Base-by-base conservation (phyloP, 2,113 vertebrate species). In the Albula goreensis region DNA sequence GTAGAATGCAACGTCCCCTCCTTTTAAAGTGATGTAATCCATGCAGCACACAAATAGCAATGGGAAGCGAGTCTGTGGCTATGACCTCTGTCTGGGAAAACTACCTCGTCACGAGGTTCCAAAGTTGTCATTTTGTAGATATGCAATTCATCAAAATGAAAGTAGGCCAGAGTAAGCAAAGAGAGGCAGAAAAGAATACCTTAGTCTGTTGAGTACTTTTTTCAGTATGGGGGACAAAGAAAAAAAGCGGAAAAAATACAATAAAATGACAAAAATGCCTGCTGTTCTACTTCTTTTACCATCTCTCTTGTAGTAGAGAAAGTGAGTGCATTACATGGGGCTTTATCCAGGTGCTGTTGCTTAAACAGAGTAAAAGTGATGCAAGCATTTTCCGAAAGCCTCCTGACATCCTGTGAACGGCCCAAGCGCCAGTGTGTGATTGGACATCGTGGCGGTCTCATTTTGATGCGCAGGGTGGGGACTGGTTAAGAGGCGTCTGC, bases 1-100 rank as follows among this genome's bases (percentile, higher is more conserved):
- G 49, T 15, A 50, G 22, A 70, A 83, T 48, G 22, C 57, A 83
- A n/a, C 31, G 7, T 19, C 51, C 63, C 50, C 53, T 52, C 52
- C 13, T 85, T 60, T 41, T 31, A 79, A 49, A 77, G 25, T 85
- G 74, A 85, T 50, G 74, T 41, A 79, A 85, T 79, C n/a, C 50
- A 53, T 10, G 25, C 50, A 31, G 7, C n/a, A 78, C n/a, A 19
- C 74, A 85, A 78, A 79, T 22, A 78, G 74, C 83, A 79, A 79
- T 50, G 74, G 13, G 1, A 56, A 57, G 50, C 12, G 2, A 19
- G 17, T 66, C 60, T 66, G 31, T 19, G 17, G 60, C 60, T 66
- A 66, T 66, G 31, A 41, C 31, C 31, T 41, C 31, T 41, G 2
- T 66, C 60, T 22, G 22, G 60, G 19, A 66, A 22, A 5, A 3